These are phyloP conservation scores for Hirudinaria manillensis DNA, from an alignment of 2,888 invertebrate species.

Conservation along the genomic window DNA sequence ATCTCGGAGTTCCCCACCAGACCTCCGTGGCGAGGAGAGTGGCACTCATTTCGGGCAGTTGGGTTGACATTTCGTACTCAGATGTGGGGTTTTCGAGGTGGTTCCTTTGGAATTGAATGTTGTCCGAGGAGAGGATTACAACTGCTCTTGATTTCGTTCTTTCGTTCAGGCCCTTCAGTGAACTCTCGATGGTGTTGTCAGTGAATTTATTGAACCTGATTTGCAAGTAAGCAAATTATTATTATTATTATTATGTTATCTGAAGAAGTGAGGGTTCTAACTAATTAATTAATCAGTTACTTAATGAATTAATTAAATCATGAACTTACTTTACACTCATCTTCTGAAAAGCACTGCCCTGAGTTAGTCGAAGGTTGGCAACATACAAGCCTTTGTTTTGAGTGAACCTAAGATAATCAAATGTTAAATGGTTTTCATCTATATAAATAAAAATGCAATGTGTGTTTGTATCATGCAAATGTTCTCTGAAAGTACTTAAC, in stretches of 20 bases:
- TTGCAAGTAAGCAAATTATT: too few relatives aligned
- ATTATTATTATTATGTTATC: too few relatives aligned
- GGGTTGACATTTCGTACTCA: slow-evolving; percentile 88
- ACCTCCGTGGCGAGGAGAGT: slow-evolving; percentile 81
- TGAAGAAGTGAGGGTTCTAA: too few relatives aligned
- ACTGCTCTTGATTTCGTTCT: slow-evolving; percentile 72
- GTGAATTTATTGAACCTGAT: slow-evolving; percentile 27
- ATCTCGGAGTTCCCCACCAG: slow-evolving; percentile 68
- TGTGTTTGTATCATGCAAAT: too few relatives aligned
- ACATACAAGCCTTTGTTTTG: slow-evolving; percentile 83
- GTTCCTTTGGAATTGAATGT: slow-evolving; percentile 80
- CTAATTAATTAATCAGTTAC: too few relatives aligned
- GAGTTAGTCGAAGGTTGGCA: slow-evolving; percentile 76
- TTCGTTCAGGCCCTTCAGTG: slow-evolving; percentile 65
- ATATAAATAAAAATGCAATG: too few relatives aligned
- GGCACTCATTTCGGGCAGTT: slow-evolving; percentile 71
- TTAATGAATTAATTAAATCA: background rate
- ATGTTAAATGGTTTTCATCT: background rate
- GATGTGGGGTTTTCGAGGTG: slow-evolving; percentile 84
- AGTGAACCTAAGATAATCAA: slow-evolving; percentile 67
- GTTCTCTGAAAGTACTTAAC: too few relatives aligned
- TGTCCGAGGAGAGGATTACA: slow-evolving; percentile 82
- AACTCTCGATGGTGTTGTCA: slow-evolving; percentile 19
- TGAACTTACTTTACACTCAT: slow-evolving; percentile 52
- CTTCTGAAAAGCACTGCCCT: slow-evolving; percentile 75